Evolutionary conservation across 1,140 invertebrate species (phyloP).

Genomic region (Acromyrmex echinatior): DNA sequence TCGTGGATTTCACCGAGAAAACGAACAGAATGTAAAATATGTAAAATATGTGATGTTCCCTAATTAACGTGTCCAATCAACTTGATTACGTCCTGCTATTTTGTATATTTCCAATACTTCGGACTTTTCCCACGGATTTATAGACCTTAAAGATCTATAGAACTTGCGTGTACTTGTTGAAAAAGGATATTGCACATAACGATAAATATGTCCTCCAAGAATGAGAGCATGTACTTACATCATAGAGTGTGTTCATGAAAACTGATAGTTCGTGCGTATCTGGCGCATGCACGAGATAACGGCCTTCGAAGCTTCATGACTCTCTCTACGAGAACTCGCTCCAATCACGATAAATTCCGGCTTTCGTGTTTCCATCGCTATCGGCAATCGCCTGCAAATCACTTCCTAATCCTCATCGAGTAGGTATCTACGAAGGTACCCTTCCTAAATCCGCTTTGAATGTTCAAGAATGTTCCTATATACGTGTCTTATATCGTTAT

Average conservation of each 20-base stretch:
- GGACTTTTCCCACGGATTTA: not conserved
- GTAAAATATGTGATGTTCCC: not conserved
- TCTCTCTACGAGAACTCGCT: conserved; percentile 75
- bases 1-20: not conserved
- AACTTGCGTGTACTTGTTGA: conserved; percentile 35
- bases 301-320: conserved; percentile 76
- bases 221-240: conserved; percentile 63
- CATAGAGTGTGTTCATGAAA: conserved; percentile 72
- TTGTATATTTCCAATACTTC: not conserved
- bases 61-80: not conserved
- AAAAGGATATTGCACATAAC: conserved; percentile 59
- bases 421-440: conserved; percentile 74
- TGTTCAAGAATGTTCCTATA: conserved; percentile 61
- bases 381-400: conserved; percentile 81
- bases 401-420: conserved; percentile 80
- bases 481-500: conserved; percentile 59
- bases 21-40: not conserved
- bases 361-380: conserved; percentile 79
- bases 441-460: conserved; percentile 73
- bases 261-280: conserved; percentile 75
- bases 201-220: conserved; percentile 63
- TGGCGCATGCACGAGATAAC: conserved; percentile 80
- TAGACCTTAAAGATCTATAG: not conserved
- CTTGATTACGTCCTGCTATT: not conserved
- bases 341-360: conserved; percentile 82